These are phyloP conservation scores for Fopius arisanus DNA, from an alignment of 1,140 invertebrate species.

Conservation along the genomic window DNA sequence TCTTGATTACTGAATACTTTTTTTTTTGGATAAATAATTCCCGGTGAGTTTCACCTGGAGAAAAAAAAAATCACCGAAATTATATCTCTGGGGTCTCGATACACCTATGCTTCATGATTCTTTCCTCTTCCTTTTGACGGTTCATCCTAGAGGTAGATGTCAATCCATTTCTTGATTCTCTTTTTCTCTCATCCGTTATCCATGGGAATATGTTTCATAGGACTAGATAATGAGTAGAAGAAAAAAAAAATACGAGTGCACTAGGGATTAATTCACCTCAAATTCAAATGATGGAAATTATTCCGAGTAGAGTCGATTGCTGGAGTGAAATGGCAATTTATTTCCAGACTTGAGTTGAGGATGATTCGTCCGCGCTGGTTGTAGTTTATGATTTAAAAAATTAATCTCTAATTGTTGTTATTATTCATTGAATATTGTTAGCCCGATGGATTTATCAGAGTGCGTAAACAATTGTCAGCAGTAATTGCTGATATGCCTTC, in stretches of 20 bases:
- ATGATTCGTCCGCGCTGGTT: neutral
- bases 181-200: neutral
- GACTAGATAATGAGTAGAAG: neutral
- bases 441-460: constrained; percentile 27
- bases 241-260: neutral
- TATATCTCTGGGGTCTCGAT: too few species aligned
- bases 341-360: neutral
- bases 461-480: constrained; percentile 27
- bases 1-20: too few species aligned
- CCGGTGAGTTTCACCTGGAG: too few species aligned
- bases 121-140: neutral
- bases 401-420: constrained; percentile 16
- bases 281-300: neutral
- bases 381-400: neutral
- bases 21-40: too few species aligned
- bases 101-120: neutral
- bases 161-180: neutral
- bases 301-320: neutral
- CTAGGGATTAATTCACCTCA: neutral
- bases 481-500: constrained; percentile 52
- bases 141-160: neutral
- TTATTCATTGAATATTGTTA: constrained; percentile 11
- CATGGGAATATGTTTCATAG: neutral
- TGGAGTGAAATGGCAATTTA: neutral
- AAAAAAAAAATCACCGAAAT: too few species aligned